Percentiles rank a stretch among this genome's conserved stretches.
Conservation (phyloP, 2,888 invertebrate species). For the Euplexia lucipara region DNA sequence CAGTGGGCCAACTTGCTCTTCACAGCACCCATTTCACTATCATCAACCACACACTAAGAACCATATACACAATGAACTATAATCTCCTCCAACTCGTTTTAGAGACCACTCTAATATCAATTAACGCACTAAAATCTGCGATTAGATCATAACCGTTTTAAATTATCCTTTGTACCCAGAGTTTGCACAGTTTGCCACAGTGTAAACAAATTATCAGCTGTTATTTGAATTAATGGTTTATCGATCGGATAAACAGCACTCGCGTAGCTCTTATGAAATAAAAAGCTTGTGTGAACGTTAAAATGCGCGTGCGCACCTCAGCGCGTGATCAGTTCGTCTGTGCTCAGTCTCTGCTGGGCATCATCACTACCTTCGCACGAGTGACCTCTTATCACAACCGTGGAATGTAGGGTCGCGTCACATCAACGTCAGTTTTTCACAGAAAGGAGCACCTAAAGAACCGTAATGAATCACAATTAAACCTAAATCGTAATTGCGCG, state of each 20-base stretch:
- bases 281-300: conserved; percentile 27
- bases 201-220: conserved; percentile 79
- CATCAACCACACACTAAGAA: conserved; percentile 55
- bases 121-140: conserved; percentile 72
- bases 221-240: conserved; percentile 67
- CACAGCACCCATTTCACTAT: conserved; percentile 80
- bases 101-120: conserved; percentile 70
- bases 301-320: conserved; percentile 76
- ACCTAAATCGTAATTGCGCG: conserved; percentile 46
- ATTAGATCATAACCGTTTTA: conserved; percentile 78
- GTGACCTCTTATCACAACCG: conserved; percentile 83
- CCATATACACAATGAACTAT: conserved; percentile 55
- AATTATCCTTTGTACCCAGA: conserved; percentile 58
- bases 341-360: conserved; percentile 59
- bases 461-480: conserved; percentile 60
- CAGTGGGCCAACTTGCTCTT: conserved; percentile 78
- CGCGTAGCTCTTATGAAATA: conserved; percentile 28
- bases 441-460: conserved; percentile 26
- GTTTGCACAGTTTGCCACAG: conserved; percentile 67
- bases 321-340: conserved; percentile 76
- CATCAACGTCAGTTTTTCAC: conserved; percentile 36
- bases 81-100: conserved; percentile 46
- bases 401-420: conserved; percentile 59
- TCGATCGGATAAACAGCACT: conserved; percentile 38
- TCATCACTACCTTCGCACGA: conserved; percentile 65